These are phyloP conservation scores for Trinectes maculatus DNA, from an alignment of 2,113 vertebrate species.

Conservation along the genomic window DNA sequence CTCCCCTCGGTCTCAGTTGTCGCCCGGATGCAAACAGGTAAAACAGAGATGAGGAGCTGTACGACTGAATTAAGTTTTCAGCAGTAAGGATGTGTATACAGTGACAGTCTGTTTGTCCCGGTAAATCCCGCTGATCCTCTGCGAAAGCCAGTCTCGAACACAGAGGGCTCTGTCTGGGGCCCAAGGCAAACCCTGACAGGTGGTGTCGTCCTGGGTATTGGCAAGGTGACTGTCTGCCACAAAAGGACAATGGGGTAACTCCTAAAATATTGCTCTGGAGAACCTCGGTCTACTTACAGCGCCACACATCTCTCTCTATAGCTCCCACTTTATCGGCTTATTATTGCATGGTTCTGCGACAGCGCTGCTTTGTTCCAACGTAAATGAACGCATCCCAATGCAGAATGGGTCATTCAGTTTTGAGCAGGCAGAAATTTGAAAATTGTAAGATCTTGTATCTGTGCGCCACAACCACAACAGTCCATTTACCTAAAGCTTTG, in stretches of 20 bases:
- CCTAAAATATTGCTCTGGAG: constrained; percentile 60
- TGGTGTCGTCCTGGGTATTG: constrained; percentile 61
- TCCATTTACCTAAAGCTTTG: constrained; percentile 51
- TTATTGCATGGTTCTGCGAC: too few species aligned
- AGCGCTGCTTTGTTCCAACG: too few species aligned
- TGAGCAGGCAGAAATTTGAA: too few species aligned
- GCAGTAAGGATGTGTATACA: constrained; percentile 50
- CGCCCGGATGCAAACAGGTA: constrained; percentile 53
- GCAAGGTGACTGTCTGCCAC: constrained; percentile 73
- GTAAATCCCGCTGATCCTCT: constrained; percentile 72
- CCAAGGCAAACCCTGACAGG: constrained; percentile 65
- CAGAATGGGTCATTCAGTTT: too few species aligned
- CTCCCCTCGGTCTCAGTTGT: constrained; percentile 21
- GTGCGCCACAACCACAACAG: constrained; percentile 7
- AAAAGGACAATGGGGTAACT: constrained; percentile 54
- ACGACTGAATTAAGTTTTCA: constrained; percentile 55
- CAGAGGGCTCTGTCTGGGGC: constrained; percentile 63
- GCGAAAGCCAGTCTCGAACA: constrained; percentile 73
- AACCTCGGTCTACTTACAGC: constrained; percentile 34
- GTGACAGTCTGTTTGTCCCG: constrained; percentile 67
- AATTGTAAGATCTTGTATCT: too few species aligned
- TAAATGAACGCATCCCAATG: too few species aligned
- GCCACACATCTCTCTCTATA: background rate
- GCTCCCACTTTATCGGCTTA: constrained; percentile 34
- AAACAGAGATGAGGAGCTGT: constrained; percentile 37